Base-by-base conservation (phyloP, 1,140 invertebrate genomes). In the Ridgeia piscesae region DNA sequence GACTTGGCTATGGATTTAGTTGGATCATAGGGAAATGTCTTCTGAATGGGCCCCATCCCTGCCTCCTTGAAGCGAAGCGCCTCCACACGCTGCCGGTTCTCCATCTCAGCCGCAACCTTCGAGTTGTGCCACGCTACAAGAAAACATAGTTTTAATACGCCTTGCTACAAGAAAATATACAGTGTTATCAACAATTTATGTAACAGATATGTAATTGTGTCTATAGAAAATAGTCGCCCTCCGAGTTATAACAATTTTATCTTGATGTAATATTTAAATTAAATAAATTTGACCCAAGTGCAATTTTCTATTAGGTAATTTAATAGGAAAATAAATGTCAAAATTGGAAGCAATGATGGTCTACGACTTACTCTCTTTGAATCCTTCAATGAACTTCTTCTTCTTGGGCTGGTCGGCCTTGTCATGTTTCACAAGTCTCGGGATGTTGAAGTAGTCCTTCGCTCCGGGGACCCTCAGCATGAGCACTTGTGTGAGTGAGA, bases 1-100 rank as follows among this genome's bases (percentile, higher is more conserved):
- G 34, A 42, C 33, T 90, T 90, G 34, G 34, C 14, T 90, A 34
- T 33, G n/a, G 35, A 34, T 90, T 90, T 90, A 42, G 89, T 98
- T 34, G 98, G 98, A 96, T 99, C 97, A 95, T 97, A 97, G 95
- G 98, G 97, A 94, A 97, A 99, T 0, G 98, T 99, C 95, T 98
- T 99, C 34, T 97, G 96, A 89, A 99, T 94, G 0, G 98, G 98
- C 2, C 98, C 98, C 95, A 97, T 97, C 48, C 98, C 98, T 17
- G 98, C 98, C 95, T 97, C 97, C 93, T 97, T 97, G 95, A 99
- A 99, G 91, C 97, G 97, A 91, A 98, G 96, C 94, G 97, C 97
- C 95, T 99, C 98, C 91, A 98, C 95, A 93, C 97, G 96, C 94
- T 97, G 96, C 92, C 98, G 97, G 89, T 98, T 97, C 94, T 97